phyloP scores from a whole-genome alignment of 2,888 invertebrate species.

The Netelia fuscicornis region DNA sequence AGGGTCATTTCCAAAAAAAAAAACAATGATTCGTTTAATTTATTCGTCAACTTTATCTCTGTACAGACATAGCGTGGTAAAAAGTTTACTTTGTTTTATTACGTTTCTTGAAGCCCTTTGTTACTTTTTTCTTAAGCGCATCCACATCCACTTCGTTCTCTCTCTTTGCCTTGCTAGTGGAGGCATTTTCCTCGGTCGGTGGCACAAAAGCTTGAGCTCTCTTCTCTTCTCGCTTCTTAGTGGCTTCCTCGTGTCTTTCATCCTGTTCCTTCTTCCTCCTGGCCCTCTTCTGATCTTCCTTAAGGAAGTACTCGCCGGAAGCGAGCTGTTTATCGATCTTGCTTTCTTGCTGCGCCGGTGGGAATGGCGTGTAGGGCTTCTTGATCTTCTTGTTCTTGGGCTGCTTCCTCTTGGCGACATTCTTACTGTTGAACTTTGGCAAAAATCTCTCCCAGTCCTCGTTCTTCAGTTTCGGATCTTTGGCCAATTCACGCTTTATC shows the following conservation, averaged over 20 bases:
- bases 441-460: conserved; percentile 99
- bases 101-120: conserved; percentile 85
- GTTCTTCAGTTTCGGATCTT: conserved; percentile 95
- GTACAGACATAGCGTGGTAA: background rate
- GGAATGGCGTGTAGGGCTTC: conserved; percentile 98
- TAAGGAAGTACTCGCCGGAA: conserved; percentile 98
- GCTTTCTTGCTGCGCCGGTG: conserved; percentile 96
- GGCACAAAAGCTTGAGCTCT: conserved; percentile 93
- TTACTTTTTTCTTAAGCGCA: conserved; percentile 91
- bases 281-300: conserved; percentile 91
- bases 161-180: conserved; percentile 75
- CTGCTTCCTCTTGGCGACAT: conserved; percentile 94
- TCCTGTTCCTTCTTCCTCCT: conserved; percentile 91
- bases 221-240: conserved; percentile 90
- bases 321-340: conserved; percentile 97
- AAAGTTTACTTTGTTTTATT: conserved; percentile 58
- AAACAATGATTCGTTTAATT: background rate
- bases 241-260: conserved; percentile 91
- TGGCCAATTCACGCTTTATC: conserved; percentile 98
- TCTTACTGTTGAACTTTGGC: conserved; percentile 96
- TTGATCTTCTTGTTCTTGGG: conserved; percentile 95
- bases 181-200: conserved; percentile 88
- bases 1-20: conserved; percentile 50
- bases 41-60: background rate
- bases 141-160: conserved; percentile 88